These are phyloP conservation scores for Sinodicranocentrus sp. DNA, from an alignment of 2,888 invertebrate genomes.

Conservation along the genomic window DNA sequence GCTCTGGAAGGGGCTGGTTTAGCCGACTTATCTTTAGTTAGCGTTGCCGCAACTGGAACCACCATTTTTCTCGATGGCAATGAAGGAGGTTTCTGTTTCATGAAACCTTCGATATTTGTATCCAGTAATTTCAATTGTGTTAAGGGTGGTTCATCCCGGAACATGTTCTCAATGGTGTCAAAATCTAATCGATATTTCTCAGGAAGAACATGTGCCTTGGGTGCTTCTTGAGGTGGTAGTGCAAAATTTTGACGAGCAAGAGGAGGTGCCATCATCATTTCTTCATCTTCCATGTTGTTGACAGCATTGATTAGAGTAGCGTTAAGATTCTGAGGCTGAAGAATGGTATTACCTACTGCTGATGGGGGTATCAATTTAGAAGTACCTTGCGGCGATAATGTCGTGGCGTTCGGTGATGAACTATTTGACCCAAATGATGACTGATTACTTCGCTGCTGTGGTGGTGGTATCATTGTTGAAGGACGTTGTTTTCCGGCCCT, in stretches of 20 bases:
- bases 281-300: conserved; percentile 40
- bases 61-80: conserved; percentile 46
- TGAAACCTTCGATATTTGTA: conserved; percentile 71
- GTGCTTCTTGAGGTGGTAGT: conserved; percentile 38
- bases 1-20: conserved; percentile 62
- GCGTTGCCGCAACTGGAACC: conserved; percentile 53
- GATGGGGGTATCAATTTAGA: conserved; percentile 50
- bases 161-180: conserved; percentile 74
- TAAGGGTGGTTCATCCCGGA: conserved; percentile 71
- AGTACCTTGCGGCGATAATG: conserved; percentile 47
- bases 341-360: conserved; percentile 33
- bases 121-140: conserved; percentile 72
- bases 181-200: conserved; percentile 75
- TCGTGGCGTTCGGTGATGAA: conserved; percentile 34
- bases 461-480: conserved; percentile 79
- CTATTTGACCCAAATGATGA: conserved; percentile 2
- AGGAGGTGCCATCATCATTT: conserved; percentile 52
- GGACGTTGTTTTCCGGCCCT: conserved; percentile 83
- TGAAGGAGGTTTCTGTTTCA: conserved; percentile 53
- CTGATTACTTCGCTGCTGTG: conserved; percentile 73
- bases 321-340: conserved; percentile 64
- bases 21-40: conserved; percentile 50
- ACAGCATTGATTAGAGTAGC: conserved; percentile 21
- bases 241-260: conserved; percentile 20
- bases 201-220: conserved; percentile 60